Base-by-base conservation (phyloP, 2,113 vertebrate species). In the Isichthys henryi region DNA sequence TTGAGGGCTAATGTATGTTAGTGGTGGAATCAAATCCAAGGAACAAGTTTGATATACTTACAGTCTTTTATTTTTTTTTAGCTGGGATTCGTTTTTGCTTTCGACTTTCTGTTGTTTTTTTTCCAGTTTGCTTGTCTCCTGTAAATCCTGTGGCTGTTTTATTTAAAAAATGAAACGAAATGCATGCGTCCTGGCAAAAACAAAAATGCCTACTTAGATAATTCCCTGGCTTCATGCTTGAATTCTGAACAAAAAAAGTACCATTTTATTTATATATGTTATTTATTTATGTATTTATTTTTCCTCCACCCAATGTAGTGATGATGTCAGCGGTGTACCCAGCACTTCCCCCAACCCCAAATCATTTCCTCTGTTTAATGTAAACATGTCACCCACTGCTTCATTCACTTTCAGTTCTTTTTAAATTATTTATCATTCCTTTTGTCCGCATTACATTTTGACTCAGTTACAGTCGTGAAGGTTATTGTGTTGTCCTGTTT, bases 401-500 rank as follows among this genome's bases (percentile, higher is more conserved):
- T 86, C 31, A 46, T 92, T 91, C 66, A 70, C 56, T 53, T 90
- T 90, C 21, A 58, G 56, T 88, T 49, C 43, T 77, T 91, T 89
- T 70, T 39, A 84, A 50, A 87, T 93, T 86, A 39, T 90, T 80
- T 90, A 2, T 48, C 89, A 91, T 87, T 9, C 19, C 17, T 4
- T 45, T 84, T 48, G 3, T 21, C 80, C 43, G 7, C 19, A 23
- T 48, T 84, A 39, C 90, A 91, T 95, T 96, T 96, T 91, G 93
- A 95, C 95, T 94, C 93, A 91, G 91, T 96, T 95, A 94, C 95
- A 95, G 95, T 96, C 96, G 97, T 96, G 94, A 94, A 94, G 96
- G 95, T 96, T 97, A 95, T 96, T 96, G n/a, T 96, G 49, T 95
- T 97, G 95, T 97, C 96, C 91, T 96, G 94, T 96, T 96, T 94